A percentile compares a stretch with the other conserved stretches of the same genome.
Evolutionary conservation across 2,113 vertebrate genomes (phyloP).

Genomic region (Coracopsis vasa): DNA sequence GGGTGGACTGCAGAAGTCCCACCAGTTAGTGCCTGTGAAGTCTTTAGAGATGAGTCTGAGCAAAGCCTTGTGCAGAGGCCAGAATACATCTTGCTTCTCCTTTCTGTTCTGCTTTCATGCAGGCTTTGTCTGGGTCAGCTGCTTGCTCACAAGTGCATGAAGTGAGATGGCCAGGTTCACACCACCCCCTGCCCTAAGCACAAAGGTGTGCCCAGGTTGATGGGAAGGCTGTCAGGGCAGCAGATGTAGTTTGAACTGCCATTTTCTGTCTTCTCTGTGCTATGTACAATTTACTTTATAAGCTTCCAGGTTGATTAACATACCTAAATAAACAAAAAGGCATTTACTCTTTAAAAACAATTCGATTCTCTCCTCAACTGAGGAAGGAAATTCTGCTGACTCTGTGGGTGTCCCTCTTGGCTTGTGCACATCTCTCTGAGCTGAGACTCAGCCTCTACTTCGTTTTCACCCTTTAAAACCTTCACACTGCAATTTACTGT

Average conservation of each 20-base stretch:
- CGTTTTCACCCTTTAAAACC: constrained; percentile 32
- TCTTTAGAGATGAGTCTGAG: not conserved
- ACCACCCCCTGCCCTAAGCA: not conserved
- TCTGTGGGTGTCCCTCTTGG: not conserved
- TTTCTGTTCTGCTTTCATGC: not conserved
- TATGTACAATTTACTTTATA: not conserved
- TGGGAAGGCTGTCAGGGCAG: not conserved
- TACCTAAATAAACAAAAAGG: not conserved
- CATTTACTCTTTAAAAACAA: not conserved
- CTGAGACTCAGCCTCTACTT: not conserved
- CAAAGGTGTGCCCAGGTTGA: not conserved
- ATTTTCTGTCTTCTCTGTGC: not conserved
- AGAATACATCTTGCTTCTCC: not conserved
- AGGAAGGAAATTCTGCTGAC: not conserved
- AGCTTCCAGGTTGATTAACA: not conserved
- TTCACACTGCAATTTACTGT: not conserved
- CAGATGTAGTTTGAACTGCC: not conserved
- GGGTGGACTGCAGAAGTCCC: not conserved
- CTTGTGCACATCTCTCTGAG: not conserved
- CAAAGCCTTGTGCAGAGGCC: not conserved
- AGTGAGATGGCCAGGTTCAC: not conserved
- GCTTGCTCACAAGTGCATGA: not conserved
- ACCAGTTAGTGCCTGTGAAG: not conserved
- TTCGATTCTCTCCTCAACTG: not conserved
- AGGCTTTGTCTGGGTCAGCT: not conserved